Base-by-base conservation (phyloP, 2,888 invertebrate species). In the Cartodere bifasciata region DNA sequence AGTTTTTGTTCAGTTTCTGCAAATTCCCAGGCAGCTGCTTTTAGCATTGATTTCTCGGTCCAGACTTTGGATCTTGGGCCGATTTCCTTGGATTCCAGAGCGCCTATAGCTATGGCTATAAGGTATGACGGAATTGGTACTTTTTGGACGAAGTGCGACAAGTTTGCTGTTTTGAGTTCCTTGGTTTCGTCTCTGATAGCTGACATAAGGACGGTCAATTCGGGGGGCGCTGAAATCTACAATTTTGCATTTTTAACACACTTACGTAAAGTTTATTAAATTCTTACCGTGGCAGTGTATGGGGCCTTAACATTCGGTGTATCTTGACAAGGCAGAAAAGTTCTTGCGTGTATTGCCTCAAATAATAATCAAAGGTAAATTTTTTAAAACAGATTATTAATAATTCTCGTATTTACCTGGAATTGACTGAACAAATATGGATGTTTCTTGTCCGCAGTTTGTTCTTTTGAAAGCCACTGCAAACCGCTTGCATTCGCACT, bases 311-410 rank as follows among this genome's bases (percentile, higher is more conserved):
- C 83, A 1, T 77, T 72, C 0, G 94, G 92, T 0, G 88, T 79
- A 63, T 94, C 90, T 64, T 94, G 92, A 50, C 91, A 92, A 0
- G 94, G 94, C 2, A 91, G 46, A 42, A 92, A 72, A 2, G 91
- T 85, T 24, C 92, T 72, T 1, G 87, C 86, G 62, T 90, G 86
- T 42, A 90, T 88, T 2, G 86, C 80, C 77, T n/a, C n/a, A n/a
- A n/a, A n/a, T n/a, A n/a, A n/a, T n/a, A n/a, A n/a, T n/a, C n/a
- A n/a, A n/a, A n/a, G n/a, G n/a, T n/a, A n/a, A n/a, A n/a, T n/a
- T n/a, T n/a, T n/a, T n/a, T n/a, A n/a, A n/a, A n/a, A n/a, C n/a
- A n/a, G n/a, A n/a, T n/a, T n/a, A n/a, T n/a, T n/a, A n/a, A n/a
- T n/a, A n/a, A n/a, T n/a, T n/a, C n/a, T n/a, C n/a, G n/a, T n/a